phyloP scores from a whole-genome alignment of 2,888 invertebrate genomes.

The Amphipoea lucens region DNA sequence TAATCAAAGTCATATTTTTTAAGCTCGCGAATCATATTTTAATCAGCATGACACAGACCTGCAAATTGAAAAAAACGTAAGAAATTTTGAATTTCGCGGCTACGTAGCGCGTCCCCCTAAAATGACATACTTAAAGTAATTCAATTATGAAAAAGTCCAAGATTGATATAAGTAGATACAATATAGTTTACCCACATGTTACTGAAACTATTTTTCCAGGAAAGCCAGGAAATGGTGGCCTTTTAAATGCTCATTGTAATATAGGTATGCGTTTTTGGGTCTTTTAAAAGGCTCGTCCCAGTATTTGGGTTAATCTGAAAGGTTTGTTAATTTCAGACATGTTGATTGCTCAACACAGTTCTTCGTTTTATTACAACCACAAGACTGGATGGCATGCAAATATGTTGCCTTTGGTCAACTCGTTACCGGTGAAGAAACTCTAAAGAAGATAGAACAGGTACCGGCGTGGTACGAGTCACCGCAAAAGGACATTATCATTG shows the following conservation, averaged over 20 bases:
- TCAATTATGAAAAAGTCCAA: not conserved
- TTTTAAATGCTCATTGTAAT: too few species aligned
- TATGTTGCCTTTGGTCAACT: conserved; percentile 94
- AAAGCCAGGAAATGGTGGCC: not conserved
- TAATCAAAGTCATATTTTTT: not conserved
- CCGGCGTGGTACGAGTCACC: conserved; percentile 92
- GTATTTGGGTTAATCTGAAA: not conserved
- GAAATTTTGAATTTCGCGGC: not conserved
- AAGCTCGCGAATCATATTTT: not conserved
- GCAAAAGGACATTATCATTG: conserved; percentile 73
- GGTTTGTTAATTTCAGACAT: conserved; percentile 82
- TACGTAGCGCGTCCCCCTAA: too few species aligned
- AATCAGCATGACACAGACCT: not conserved
- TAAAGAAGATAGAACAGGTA: conserved; percentile 91
- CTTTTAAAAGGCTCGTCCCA: not conserved
- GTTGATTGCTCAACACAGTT: conserved; percentile 93
- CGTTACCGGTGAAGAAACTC: conserved; percentile 91
- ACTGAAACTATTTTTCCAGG: not conserved
- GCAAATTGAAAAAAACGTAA: not conserved
- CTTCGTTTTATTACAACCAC: conserved; percentile 91
- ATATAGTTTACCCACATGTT: not conserved
- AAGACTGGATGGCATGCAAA: conserved; percentile 93
- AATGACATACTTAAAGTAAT: not conserved
- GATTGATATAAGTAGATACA: not conserved
- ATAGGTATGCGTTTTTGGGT: too few species aligned